phyloP scores from a whole-genome alignment of 2,888 invertebrate species.

The Lithophane socia region DNA sequence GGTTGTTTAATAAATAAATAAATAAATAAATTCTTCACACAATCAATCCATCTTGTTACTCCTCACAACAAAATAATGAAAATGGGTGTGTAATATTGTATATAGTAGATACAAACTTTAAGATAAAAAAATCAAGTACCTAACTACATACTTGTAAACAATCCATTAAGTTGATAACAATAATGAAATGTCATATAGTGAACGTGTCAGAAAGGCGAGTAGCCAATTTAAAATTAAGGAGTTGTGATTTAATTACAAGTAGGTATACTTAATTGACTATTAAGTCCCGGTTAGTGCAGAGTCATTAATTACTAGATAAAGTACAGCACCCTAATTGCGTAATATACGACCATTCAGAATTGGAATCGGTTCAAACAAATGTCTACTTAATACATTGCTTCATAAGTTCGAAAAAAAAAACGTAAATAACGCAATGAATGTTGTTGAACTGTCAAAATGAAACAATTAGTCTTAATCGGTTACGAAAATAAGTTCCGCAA shows the following conservation, averaged over 20 bases:
- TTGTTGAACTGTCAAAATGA: no score
- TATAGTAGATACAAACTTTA: not conserved
- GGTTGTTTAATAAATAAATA: no score
- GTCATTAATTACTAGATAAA: conserved; percentile 5
- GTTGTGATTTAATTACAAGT: not conserved
- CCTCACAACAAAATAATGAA: not conserved
- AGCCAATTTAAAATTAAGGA: conserved; percentile 3
- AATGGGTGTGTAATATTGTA: not conserved
- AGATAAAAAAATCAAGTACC: conserved; percentile 26
- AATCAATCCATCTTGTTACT: not conserved
- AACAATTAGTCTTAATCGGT: no score
- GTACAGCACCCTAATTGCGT: no score
- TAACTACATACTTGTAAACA: conserved; percentile 13
- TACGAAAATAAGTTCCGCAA: no score
- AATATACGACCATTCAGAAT: no score
- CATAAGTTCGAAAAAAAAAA: no score
- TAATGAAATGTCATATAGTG: conserved; percentile 21
- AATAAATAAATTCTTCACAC: no score
- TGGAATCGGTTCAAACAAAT: no score
- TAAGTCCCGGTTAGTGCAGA: conserved; percentile 4
- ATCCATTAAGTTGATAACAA: conserved; percentile 38
- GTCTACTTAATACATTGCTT: no score
- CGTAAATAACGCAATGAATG: no score
- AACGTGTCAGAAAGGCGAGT: not conserved
- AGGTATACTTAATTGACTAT: not conserved